phyloP scores from a whole-genome alignment of 2,797 vertebrate species.

The Fistularia commersonii region DNA sequence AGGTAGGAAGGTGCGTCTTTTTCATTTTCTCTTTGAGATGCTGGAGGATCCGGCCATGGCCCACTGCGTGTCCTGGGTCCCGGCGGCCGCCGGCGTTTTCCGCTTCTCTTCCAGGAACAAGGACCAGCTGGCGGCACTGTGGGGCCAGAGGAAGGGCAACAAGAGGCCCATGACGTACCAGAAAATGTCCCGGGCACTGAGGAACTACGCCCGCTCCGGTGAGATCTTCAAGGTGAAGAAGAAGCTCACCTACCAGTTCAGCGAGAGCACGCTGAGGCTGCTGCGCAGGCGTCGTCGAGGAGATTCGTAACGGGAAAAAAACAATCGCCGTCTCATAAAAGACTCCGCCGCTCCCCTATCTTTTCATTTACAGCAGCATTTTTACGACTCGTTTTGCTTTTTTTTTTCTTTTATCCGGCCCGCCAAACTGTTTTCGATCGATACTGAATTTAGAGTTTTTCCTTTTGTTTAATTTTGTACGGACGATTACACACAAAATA shows the following conservation, averaged over 20 bases:
- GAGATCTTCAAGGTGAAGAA: conserved; percentile 82
- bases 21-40: conserved; percentile 82
- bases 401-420: too few species aligned
- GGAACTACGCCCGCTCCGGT: conserved; percentile 77
- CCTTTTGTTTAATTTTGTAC: too few species aligned
- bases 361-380: too few species aligned
- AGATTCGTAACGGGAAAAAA: conserved; percentile 15
- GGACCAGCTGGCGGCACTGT: conserved; percentile 75
- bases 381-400: too few species aligned
- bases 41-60: conserved; percentile 77
- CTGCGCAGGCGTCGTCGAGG: conserved; percentile 45
- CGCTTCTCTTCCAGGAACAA: conserved; percentile 79
- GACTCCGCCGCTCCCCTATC: too few species aligned
- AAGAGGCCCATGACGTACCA: conserved; percentile 82
- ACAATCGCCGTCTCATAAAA: neutral
- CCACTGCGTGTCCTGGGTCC: conserved; percentile 80
- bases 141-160: conserved; percentile 80
- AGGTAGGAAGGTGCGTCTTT: conserved; percentile 77
- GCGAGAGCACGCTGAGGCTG: conserved; percentile 57
- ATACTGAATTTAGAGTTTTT: too few species aligned
- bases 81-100: conserved; percentile 68
- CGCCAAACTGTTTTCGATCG: too few species aligned
- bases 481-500: too few species aligned
- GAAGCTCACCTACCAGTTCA: conserved; percentile 81
- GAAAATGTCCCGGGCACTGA: conserved; percentile 83